Evolutionary conservation across 2,113 vertebrate species (phyloP), one percentile per base, ranked within the genome.

Genomic region (Elephantulus edwardii): DNA sequence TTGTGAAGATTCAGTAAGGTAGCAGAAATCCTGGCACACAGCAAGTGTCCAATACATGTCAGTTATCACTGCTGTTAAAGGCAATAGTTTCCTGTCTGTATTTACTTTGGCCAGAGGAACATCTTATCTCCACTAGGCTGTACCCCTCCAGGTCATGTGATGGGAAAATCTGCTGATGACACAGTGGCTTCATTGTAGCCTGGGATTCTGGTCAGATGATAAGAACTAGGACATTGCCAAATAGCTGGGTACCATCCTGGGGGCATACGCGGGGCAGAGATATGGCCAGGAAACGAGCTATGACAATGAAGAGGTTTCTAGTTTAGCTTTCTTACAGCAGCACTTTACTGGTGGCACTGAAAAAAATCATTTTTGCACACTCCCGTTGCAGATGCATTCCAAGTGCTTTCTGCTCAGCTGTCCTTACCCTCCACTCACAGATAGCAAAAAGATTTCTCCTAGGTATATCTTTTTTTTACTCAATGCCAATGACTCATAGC

Each of bases 161-260:
- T 22, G 24, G 16, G 70, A 48, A 79, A 10, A 12, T 1, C 0
- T 46, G 40, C 38, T 75, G 24, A 54, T 60, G 58, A 24, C 26
- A 12, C 17, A 76, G 89, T 40, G 14, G 2, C 64, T 94, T 56
- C 81, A 2, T 3, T 48, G 50, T 22, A 83, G 66, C 88, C 79
- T 75, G 76, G 87, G 82, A 30, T 48, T 62, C 83, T 24, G 0
- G 40, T 35, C 17, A 12, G 82, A 17, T 1, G 11, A 42, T n/a
- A 28, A 46, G 5, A 1, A 1, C 0, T 24, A 20, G 3, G 1
- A 0, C 56, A 42, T 13, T 33, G 79, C 89, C 17, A 62, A 95
- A 93, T 95, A 96, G 97, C 96, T 96, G 97, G 89, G 79, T 91
- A 0, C 0, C 74, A 44, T 96, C 83, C 89, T 68, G 42, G 54